phyloP scores from a whole-genome alignment of 1,140 invertebrate genomes.

The Eubasilissa regina region DNA sequence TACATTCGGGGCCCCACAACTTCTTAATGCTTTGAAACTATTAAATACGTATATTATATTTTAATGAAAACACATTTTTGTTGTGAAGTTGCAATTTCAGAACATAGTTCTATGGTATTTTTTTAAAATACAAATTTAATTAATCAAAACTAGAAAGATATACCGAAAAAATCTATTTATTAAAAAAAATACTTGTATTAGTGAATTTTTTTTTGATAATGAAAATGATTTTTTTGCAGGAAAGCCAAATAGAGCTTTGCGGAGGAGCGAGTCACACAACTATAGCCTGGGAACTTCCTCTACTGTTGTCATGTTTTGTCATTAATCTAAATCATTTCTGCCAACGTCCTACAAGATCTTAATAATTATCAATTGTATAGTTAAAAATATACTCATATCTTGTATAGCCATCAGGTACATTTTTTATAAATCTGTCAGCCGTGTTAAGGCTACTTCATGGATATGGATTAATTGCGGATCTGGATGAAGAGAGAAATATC shows the following conservation, averaged over 20 bases:
- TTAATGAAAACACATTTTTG: no score
- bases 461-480: no score
- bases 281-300: slow-evolving; percentile 34
- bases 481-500: no score
- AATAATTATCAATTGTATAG: background rate
- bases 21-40: no score
- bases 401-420: background rate
- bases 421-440: background rate
- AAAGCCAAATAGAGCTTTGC: slow-evolving; percentile 72
- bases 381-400: background rate
- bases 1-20: no score
- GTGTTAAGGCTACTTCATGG: no score
- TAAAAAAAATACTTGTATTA: no score
- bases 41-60: background rate
- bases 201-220: background rate
- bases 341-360: background rate
- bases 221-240: slow-evolving; percentile 63
- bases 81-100: no score
- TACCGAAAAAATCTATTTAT: no score
- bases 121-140: no score
- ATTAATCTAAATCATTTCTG: background rate
- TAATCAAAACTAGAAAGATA: no score
- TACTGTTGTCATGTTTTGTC: background rate
- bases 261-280: slow-evolving; percentile 63
- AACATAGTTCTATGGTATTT: no score